Percentiles rank a stretch among this genome's conserved stretches.
phyloP scores from a whole-genome alignment of 2,113 vertebrate genomes.

The Actenoides hombroni region DNA sequence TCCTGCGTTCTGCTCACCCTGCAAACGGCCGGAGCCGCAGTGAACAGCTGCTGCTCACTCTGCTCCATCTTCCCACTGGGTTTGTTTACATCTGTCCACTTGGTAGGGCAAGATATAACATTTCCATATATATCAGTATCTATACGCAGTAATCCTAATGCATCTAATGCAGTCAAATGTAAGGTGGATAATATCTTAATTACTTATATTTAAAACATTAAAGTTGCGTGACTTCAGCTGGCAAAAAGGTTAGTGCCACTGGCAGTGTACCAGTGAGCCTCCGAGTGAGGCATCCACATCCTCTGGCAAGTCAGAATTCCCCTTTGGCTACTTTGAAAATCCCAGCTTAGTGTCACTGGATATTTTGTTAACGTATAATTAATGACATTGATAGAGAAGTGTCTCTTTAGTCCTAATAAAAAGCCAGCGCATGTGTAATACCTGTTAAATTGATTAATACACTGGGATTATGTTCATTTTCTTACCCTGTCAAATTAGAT shows the following conservation, averaged over 20 bases:
- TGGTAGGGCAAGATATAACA: not conserved
- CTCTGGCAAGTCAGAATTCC: not conserved
- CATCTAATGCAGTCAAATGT: not conserved
- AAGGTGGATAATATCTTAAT: not conserved
- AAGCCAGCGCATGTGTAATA: not conserved
- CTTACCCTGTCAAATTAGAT: not conserved
- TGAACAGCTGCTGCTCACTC: not conserved
- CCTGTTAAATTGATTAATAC: not conserved
- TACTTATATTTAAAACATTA: not conserved
- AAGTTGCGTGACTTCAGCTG: not conserved
- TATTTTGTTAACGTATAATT: not conserved
- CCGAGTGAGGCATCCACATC: fast-evolving
- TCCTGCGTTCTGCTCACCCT: fast-evolving
- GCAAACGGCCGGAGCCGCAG: fast-evolving
- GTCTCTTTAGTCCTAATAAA: not conserved
- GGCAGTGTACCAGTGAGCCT: not conserved
- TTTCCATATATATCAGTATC: not conserved
- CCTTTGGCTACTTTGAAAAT: not conserved
- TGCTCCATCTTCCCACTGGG: not conserved
- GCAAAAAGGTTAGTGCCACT: not conserved
- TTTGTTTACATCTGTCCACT: not conserved
- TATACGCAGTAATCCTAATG: not conserved
- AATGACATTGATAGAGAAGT: not conserved
- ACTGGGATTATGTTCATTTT: not conserved
- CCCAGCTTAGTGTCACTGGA: not conserved